These are phyloP conservation scores for Drosophila erecta DNA, from an alignment of 1,140 invertebrate species.

Conservation along the genomic window DNA sequence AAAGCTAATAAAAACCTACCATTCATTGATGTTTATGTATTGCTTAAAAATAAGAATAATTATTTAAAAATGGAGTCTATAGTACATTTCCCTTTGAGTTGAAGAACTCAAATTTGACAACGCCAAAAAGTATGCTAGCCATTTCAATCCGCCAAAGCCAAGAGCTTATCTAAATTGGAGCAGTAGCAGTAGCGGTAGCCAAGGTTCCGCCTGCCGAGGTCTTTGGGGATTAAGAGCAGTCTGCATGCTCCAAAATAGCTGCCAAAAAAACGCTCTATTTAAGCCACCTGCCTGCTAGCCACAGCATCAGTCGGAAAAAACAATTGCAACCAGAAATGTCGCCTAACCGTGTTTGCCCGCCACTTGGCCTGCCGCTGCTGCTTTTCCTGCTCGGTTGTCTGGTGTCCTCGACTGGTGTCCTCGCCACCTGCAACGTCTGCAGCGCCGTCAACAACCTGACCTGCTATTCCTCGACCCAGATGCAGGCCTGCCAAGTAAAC, in stretches of 20 bases:
- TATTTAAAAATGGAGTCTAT: too few species aligned
- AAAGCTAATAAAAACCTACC: too few species aligned
- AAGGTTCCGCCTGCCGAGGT: constrained; percentile 35
- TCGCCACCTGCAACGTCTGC: constrained; percentile 69
- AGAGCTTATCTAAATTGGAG: constrained; percentile 66
- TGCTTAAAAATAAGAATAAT: too few species aligned
- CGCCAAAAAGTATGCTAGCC: constrained; percentile 56
- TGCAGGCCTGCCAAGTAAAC: constrained; percentile 56
- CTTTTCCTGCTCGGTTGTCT: constrained; percentile 14
- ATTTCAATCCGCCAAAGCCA: not conserved
- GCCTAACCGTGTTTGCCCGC: constrained; percentile 8
- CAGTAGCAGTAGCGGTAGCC: constrained; percentile 10
- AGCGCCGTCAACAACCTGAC: constrained; percentile 55
- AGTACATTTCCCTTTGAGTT: too few species aligned
- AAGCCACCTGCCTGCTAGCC: constrained; percentile 26
- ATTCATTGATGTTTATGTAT: too few species aligned
- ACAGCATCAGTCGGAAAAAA: constrained; percentile 28
- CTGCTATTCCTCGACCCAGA: constrained; percentile 69
- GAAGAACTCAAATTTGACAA: not conserved
- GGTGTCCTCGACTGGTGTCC: constrained; percentile 22
- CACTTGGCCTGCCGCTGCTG: constrained; percentile 8
- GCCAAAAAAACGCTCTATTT: constrained; percentile 47
- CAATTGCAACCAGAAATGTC: constrained; percentile 32
- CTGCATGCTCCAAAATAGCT: constrained; percentile 20
- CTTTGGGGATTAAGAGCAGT: constrained; percentile 31